A percentile compares a stretch with the other conserved stretches of the same genome.
phyloP scores from a whole-genome alignment of 2,113 vertebrate genomes.

The Ictalurus furcatus region DNA sequence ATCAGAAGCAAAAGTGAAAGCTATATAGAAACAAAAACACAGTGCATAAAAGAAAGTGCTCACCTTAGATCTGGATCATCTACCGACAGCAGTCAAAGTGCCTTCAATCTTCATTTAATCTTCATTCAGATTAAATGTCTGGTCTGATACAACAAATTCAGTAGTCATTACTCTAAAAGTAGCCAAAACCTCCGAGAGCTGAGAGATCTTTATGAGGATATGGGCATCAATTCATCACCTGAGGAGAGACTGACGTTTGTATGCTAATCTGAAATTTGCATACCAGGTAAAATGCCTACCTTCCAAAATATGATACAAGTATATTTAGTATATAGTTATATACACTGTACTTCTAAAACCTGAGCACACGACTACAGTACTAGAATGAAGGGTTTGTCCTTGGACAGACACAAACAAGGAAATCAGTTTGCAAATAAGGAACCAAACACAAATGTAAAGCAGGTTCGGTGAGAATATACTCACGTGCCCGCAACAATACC shows the following conservation, averaged over 20 bases:
- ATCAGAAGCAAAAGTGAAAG: conserved; percentile 22
- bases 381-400: not conserved
- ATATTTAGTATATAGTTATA: not conserved
- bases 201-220: not conserved
- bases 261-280: not conserved
- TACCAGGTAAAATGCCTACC: not conserved
- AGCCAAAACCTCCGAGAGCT: not conserved
- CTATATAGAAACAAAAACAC: not conserved
- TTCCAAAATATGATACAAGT: not conserved
- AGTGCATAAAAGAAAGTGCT: not conserved
- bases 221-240: not conserved
- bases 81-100: not conserved
- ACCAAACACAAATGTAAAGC: not conserved
- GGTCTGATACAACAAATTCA: not conserved
- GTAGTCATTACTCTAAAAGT: not conserved
- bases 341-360: not conserved
- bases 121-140: not conserved
- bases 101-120: not conserved
- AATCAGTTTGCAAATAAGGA: not conserved
- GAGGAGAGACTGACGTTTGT: not conserved
- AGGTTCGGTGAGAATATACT: not conserved
- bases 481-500: not conserved
- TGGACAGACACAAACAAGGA: not conserved
- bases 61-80: not conserved
- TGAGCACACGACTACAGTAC: not conserved